phyloP scores from a whole-genome alignment of 2,113 vertebrate genomes.

The Rhodinocichla rosea region DNA sequence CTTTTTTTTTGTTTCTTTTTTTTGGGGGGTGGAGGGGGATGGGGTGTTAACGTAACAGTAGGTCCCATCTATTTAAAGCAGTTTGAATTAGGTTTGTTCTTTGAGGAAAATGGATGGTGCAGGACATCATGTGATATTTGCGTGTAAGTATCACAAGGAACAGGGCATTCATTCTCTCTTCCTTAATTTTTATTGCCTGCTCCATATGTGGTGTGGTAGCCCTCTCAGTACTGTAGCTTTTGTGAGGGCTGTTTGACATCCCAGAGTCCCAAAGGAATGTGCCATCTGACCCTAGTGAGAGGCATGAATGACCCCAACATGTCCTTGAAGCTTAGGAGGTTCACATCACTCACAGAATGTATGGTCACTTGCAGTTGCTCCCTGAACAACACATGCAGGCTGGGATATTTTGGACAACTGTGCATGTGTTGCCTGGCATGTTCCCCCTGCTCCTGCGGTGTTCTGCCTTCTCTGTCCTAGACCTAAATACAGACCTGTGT shows the following conservation, averaged over 20 bases:
- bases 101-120: background rate
- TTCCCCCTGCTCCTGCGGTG: background rate
- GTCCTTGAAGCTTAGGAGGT: background rate
- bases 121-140: background rate
- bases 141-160: background rate
- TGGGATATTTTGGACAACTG: background rate
- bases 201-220: background rate
- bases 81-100: background rate
- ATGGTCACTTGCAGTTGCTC: background rate
- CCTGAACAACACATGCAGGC: background rate
- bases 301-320: fast-evolving
- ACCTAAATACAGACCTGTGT: background rate
- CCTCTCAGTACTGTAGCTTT: background rate
- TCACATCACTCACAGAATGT: background rate
- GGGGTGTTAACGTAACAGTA: background rate
- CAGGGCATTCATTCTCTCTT: background rate
- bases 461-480: background rate
- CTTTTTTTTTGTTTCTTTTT: too few relatives aligned
- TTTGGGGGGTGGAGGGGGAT: fast-evolving
- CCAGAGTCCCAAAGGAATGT: background rate
- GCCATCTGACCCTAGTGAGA: fast-evolving
- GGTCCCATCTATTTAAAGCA: background rate
- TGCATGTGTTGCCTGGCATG: background rate
- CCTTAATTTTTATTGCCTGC: background rate
- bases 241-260: background rate